Base-by-base conservation (phyloP, 2,888 invertebrate genomes). In the Netelia inedita region DNA sequence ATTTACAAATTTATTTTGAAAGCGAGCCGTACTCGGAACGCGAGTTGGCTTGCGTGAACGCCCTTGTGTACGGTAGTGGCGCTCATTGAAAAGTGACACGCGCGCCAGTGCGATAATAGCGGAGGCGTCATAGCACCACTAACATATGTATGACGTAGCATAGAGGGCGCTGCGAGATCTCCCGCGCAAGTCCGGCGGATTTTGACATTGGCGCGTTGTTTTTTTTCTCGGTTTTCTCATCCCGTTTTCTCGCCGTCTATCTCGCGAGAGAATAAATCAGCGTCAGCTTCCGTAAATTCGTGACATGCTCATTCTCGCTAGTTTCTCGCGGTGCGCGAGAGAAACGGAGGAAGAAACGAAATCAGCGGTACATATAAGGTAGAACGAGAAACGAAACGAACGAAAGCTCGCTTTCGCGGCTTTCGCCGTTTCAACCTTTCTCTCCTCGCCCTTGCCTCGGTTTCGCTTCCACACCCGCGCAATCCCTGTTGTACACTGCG, bases 131-230 rank as follows among this genome's bases (percentile, higher is more conserved):
- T 63, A 0, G 63, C 53, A 74, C 53, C 53, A 53, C 21, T 8
- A 61, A 8, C n/a, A 9, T 14, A 19, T 19, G 35, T 59, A 14
- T 19, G 46, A 3, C 14, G 14, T 46, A 46, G 3, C 14, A 46
- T 46, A 46, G 46, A 46, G 14, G 2, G 46, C 46, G 3, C 10
- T 9, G 14, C 82, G 59, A 90, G 89, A 90, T 90, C 87, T 89
- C 85, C 85, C 86, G 82, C 82, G 85, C 86, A 88, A 86, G 88
- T 89, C 88, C 86, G 87, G 83, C 86, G 83, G 86, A 89, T 89
- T 89, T 90, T 87, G 88, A 88, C 88, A 89, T 88, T 87, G 81
- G 87, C 82, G 80, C 82, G 55, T 66, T 35, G 87, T 87, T 89
- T 89, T 89, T 89, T 88, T 87, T 88, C 85, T 82, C 84, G 83